A percentile compares a stretch with the other conserved stretches of the same genome.
These are phyloP conservation scores for Falco peregrinus DNA, from an alignment of 2,797 vertebrate genomes.

Conservation along the genomic window DNA sequence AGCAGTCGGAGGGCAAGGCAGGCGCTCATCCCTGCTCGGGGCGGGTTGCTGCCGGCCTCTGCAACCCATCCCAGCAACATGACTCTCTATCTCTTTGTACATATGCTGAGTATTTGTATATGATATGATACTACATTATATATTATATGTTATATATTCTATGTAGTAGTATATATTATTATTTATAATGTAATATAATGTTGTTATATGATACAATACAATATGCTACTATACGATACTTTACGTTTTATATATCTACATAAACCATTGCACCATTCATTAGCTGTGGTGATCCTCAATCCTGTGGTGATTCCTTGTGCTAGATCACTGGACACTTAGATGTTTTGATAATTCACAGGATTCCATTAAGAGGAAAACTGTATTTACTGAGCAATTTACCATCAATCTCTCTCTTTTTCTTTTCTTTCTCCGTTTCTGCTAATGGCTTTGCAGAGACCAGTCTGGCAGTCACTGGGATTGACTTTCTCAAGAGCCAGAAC, in stretches of 20 bases:
- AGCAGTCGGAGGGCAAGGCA: background rate
- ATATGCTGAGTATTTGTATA: background rate
- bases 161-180: no score
- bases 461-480: constrained; percentile 26
- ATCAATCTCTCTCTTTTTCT: background rate
- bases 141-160: background rate
- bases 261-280: background rate
- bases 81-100: background rate
- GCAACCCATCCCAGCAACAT: background rate
- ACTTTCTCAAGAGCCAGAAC: constrained; percentile 58
- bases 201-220: background rate
- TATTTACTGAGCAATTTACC: background rate
- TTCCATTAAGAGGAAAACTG: background rate
- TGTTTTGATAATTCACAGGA: background rate
- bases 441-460: background rate
- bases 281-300: background rate
- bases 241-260: background rate
- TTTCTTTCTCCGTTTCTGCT: background rate
- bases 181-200: no score
- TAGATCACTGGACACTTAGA: background rate
- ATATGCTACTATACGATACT: background rate
- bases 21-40: background rate
- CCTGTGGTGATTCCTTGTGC: background rate
- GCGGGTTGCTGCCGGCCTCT: background rate
- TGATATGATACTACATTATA: background rate